Conservation (phyloP, 2,888 invertebrate genomes). For the Blera fallax region DNA sequence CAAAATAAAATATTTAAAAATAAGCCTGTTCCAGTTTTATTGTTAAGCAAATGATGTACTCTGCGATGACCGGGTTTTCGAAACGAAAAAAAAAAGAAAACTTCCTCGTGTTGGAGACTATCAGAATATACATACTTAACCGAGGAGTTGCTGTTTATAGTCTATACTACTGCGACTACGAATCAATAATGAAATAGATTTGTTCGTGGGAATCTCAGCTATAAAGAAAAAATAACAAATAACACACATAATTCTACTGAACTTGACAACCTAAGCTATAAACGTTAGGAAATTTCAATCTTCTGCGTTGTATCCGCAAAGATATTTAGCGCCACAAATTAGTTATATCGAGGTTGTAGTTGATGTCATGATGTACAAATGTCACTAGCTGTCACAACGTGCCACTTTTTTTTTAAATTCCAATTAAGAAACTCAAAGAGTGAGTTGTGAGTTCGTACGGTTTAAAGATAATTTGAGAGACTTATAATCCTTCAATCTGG, state of each 20-base stretch:
- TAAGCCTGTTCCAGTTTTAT: background rate
- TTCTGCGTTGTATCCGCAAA: background rate
- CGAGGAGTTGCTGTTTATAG: background rate
- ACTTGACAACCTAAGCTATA: background rate
- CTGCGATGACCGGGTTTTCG: background rate
- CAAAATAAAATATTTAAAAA: background rate
- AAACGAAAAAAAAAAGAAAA: background rate
- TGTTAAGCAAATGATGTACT: constrained; percentile 2
- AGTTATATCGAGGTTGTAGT: background rate
- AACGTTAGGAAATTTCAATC: background rate
- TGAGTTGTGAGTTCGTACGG: background rate
- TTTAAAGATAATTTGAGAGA: background rate
- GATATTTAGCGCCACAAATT: background rate
- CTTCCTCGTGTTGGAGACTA: background rate
- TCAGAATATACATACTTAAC: background rate
- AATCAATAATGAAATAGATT: background rate
- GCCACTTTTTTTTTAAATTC: background rate
- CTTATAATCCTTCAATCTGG: background rate
- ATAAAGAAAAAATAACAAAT: background rate
- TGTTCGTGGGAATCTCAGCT: background rate
- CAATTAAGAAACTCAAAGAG: background rate
- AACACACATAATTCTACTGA: background rate
- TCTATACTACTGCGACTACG: background rate
- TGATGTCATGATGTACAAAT: background rate
- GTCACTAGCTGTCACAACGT: background rate